Evolutionary conservation across 30 jellyfish, hydroid and myxozoan genomes (phyloP), one percentile per base, ranked within the genome.

Genomic region (Turritopsis dohrnii): DNA sequence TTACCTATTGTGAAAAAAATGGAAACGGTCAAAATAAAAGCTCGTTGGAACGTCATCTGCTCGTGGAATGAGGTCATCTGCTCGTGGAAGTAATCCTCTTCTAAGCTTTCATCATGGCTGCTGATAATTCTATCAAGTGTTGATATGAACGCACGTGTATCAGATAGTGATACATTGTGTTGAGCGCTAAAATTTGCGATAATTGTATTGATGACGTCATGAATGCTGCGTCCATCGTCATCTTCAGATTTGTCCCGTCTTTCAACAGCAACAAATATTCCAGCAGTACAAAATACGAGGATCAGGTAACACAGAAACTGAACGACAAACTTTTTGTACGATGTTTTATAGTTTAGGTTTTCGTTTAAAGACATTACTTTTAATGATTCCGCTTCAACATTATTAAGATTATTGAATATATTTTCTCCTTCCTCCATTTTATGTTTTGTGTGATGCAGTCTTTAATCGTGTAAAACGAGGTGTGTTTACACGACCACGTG

Each of bases 1-100:
- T 41, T 69, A 69, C 77, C 77, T 69, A 69, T 69, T 1, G 77
- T 69, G 0, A n/a, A 69, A 69, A 69, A 69, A 7, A 69, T n/a
- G 28, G 77, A 69, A 17, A 69, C 16, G 19, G 77, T 69, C 22
- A 69, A n/a, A 17, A 69, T 27, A 17, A 69, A 69, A 8, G 77
- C 77, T 69, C 19, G 77, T 1, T 69, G 77, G 19, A 7, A 69
- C 19, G 77, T 69, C 77, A 69, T 69, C 19, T 60, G 22, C 21
- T 60, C 73, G 73, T 21, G 19, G n/a, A n/a, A n/a, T n/a, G n/a
- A n/a, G n/a, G n/a, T n/a, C n/a, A n/a, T n/a, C 13, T 13, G 9
- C 5, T 41, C 60, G 13, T 5, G 13, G 60, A 41, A 41, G 19
- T 8, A 23, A 69, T 69, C 16, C 19, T 23, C 31, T 27, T 27